Base-by-base conservation (phyloP, 2,797 vertebrate genomes). In the Scyliorhinus canicula region DNA sequence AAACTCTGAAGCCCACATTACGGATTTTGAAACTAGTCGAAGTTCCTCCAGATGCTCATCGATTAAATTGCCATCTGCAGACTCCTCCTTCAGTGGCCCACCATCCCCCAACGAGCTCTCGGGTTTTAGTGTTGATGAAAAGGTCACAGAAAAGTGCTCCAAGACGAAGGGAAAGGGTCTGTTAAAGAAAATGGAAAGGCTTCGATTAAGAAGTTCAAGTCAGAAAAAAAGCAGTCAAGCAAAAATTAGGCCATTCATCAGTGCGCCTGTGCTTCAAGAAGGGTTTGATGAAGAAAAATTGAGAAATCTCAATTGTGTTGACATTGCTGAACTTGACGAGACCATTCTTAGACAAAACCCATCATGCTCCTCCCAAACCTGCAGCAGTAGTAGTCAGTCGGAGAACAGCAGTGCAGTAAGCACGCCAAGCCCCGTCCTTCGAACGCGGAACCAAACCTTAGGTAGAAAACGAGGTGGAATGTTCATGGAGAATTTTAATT, bases 121-220 rank as follows among this genome's bases (percentile, higher is more conserved):
- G 95, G 96, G 69, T 44, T 67, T 95, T 95, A 96, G 95, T 57
- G 95, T 95, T 44, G 97, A 98, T 55, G 97, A 97, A 47, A 96
- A 96, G 47, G 95, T 96, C 95, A 95, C 95, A 5, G 97, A 97
- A 52, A 98, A 97, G 95, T 97, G 97, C 1, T 96, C 96, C 0
- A 96, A 96, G 26, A 97, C 96, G 97, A 97, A 96, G 97, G 97
- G 97, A 77, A 97, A 96, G 95, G 97, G 97, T 95, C 96, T 99
- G 95, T 96, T 98, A 95, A 97, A 96, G 96, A 98, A 97, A 97
- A 98, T 98, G 97, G 98, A 98, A 95, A 98, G 97, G 95, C 96
- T 99, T 82, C 96, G 97, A 82, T 95, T 98, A 95, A 96, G 97
- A 91, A 97, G 97, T 35, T 95, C 95, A 55, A 96, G 95, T 57